Conservation (phyloP, 2,888 invertebrate species). For the Anodontia alba region DNA sequence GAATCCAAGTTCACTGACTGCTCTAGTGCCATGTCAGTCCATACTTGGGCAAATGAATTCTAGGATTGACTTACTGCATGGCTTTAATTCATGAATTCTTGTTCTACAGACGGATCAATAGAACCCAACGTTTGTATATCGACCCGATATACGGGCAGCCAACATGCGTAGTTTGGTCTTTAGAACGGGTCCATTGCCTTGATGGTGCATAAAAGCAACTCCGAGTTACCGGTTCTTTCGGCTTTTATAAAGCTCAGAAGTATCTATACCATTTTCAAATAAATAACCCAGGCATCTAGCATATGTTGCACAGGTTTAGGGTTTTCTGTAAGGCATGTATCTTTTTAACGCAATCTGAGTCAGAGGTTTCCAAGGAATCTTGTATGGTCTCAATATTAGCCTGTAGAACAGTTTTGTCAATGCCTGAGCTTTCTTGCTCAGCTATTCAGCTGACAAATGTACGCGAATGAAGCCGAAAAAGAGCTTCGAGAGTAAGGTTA, state of each 20-base stretch:
- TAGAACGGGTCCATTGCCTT: neutral
- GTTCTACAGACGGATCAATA: neutral
- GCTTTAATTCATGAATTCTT: slow-evolving; percentile 4
- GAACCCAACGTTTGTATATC: neutral
- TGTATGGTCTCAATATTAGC: neutral
- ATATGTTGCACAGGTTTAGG: too few species aligned
- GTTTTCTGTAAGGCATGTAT: neutral
- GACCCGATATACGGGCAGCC: neutral
- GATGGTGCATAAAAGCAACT: neutral
- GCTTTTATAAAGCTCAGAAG: neutral
- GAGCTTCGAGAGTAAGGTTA: neutral
- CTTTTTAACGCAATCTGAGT: too few species aligned
- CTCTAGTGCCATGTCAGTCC: slow-evolving; percentile 14
- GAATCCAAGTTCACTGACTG: neutral
- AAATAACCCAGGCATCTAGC: neutral
- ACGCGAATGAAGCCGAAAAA: neutral
- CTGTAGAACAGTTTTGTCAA: neutral
- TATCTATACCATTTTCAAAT: neutral
- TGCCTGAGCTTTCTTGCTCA: neutral
- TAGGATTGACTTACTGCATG: slow-evolving; percentile 16
- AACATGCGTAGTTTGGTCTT: neutral
- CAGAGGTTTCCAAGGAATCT: too few species aligned
- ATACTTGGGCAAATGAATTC: slow-evolving; percentile 3
- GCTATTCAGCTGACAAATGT: neutral
- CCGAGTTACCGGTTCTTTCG: neutral